Conservation (phyloP, 92 coral and sea anemone genomes). For the Chrysogorgia sp. region DNA sequence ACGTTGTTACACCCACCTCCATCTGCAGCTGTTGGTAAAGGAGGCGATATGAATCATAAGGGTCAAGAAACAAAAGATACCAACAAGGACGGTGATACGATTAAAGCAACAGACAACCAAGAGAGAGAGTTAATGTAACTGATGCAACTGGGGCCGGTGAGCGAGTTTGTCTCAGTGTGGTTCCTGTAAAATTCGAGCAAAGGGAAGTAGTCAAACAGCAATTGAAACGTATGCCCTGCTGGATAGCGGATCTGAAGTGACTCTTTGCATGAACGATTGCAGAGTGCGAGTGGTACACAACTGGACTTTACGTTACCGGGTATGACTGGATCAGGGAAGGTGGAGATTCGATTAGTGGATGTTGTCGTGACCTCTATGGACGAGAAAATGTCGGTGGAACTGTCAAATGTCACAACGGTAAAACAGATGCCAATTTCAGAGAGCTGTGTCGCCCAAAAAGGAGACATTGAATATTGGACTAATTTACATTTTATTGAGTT, state of each 20-base stretch:
- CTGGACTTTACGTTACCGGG: slow-evolving; percentile 57
- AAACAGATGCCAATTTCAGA: slow-evolving; percentile 24
- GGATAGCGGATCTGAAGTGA: slow-evolving; percentile 73
- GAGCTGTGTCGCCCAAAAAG: slow-evolving; percentile 34
- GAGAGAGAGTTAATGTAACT: not conserved
- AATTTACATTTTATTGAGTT: too few relatives aligned
- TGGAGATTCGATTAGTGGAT: too few relatives aligned
- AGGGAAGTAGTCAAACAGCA: slow-evolving; percentile 32
- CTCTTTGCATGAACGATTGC: slow-evolving; percentile 63
- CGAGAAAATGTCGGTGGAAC: too few relatives aligned
- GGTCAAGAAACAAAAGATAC: too few relatives aligned
- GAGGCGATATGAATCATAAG: too few relatives aligned
- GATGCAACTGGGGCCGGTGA: slow-evolving; percentile 72
- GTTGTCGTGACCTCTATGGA: slow-evolving; percentile 66
- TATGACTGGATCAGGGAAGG: slow-evolving; percentile 56
- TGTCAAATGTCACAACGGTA: too few relatives aligned
- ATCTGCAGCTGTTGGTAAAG: not conserved
- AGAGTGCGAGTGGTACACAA: slow-evolving; percentile 42
- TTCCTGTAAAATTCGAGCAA: slow-evolving; percentile 71
- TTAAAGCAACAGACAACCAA: not conserved
- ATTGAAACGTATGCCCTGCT: slow-evolving; percentile 62
- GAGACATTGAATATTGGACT: slow-evolving; percentile 26
- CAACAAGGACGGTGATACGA: not conserved
- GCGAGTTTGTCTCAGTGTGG: slow-evolving; percentile 66
- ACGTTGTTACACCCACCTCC: slow-evolving; percentile 13